A percentile compares a stretch with the other conserved stretches of the same genome.
Evolutionary conservation across 2,888 invertebrate genomes (phyloP).

Genomic region (Andrena dorsata): DNA sequence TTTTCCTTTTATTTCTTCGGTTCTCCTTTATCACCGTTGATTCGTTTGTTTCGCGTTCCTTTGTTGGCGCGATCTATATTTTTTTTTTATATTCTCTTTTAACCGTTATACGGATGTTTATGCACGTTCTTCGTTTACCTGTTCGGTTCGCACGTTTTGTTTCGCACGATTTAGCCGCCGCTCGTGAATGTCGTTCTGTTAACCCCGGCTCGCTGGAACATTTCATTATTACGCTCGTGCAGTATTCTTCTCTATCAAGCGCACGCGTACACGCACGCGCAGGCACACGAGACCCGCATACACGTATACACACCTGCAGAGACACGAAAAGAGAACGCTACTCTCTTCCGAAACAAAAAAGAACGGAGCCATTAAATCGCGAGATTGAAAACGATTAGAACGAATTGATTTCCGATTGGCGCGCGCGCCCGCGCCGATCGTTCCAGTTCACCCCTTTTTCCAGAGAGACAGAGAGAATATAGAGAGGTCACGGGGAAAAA

Average conservation of each 20-base stretch:
- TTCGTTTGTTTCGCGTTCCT: constrained; percentile 54
- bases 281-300: background rate
- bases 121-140: constrained; percentile 60
- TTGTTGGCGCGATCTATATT: constrained; percentile 47
- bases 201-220: constrained; percentile 25
- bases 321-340: background rate
- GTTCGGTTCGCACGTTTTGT: constrained; percentile 57
- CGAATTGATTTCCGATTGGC: constrained; percentile 17
- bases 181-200: constrained; percentile 62
- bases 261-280: background rate
- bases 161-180: constrained; percentile 45
- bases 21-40: constrained; percentile 50
- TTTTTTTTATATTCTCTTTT: constrained; percentile 22
- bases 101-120: constrained; percentile 47
- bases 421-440: constrained; percentile 1
- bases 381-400: constrained; percentile 19
- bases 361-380: constrained; percentile 8
- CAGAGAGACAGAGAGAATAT: background rate
- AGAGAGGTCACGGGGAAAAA: background rate
- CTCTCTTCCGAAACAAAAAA: background rate
- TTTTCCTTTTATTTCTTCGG: constrained; percentile 12
- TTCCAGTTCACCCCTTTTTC: constrained; percentile 18
- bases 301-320: background rate
- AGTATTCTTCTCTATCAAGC: constrained; percentile 1
- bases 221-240: constrained; percentile 5